Evolutionary conservation across 23 tunicate species (phyloP), one percentile per base, ranked within the genome.

Genomic region (Oikopleura dioica): DNA sequence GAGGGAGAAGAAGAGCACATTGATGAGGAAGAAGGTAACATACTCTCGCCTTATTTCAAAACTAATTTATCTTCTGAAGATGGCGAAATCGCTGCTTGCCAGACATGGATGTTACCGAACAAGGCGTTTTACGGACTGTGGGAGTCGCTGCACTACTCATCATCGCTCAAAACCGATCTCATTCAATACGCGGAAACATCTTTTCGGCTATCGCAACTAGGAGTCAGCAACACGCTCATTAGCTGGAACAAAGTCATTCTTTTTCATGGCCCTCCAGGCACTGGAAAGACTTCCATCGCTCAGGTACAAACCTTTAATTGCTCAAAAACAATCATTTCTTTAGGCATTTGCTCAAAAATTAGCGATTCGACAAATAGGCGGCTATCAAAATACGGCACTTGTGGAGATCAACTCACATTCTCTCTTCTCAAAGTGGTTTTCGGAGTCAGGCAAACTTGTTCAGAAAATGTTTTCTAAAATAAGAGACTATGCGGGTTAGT

Each of bases 261-360:
- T 75, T 79, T 94, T 0, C 99, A 94, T 81, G 99, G 99, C 0
- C 99, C 99, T 26, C 99, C 99, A 38, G 99, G 99, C 23, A 94
- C 99, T 1, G 99, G 99, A 38, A 94, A 94, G 69, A 94, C 99
- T 1, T 94, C 99, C 0, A 69, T 94, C 51, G 87, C 95, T 23
- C 72, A 63, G 72, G 72, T 63, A 44, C 16, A 9, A 9, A 16
- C 55, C 16, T 44, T 9, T 44, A 9, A 16, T 44, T 9, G 9
- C 55, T 21, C 55, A 44, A 44, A 44, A 44, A 44, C 9, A 44
- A 44, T 44, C 16, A 5, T 44, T 9, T 44, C 4, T 63, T 59
- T 78, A 81, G 32, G 99, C 99, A 0, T 76, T 94, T 9, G 99
- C 99, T 69, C 99, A 94, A 26, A 94, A 94, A 79, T 34, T 94